phyloP scores from a whole-genome alignment of 2,113 vertebrate genomes.

The Pomatorhinus ruficollis region DNA sequence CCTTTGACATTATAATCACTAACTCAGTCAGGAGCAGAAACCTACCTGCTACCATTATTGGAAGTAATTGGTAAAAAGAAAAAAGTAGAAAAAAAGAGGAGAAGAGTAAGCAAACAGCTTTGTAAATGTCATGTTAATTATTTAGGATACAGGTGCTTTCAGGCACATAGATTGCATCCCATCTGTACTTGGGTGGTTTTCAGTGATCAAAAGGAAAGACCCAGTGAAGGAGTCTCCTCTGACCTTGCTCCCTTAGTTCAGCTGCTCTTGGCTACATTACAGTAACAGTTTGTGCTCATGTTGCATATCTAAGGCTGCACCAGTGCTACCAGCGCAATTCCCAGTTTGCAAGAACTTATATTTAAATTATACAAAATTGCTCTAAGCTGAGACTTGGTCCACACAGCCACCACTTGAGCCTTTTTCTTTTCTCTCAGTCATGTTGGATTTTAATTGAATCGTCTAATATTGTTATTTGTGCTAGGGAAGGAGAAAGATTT shows the following conservation, averaged over 20 bases:
- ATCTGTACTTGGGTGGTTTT: neutral
- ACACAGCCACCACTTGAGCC: neutral
- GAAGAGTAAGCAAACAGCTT: constrained; percentile 38
- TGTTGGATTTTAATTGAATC: neutral
- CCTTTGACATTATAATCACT: constrained; percentile 74
- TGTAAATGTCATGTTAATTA: constrained; percentile 67
- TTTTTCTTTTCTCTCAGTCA: neutral
- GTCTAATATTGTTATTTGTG: neutral
- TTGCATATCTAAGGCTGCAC: neutral
- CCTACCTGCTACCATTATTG: constrained; percentile 69
- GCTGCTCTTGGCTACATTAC: neutral
- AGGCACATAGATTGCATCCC: neutral
- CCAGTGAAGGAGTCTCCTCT: neutral
- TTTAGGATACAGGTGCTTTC: constrained; percentile 51
- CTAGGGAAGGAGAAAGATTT: neutral
- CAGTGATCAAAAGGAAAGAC: neutral
- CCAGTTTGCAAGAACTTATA: neutral
- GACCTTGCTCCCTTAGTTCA: neutral
- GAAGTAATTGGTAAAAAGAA: constrained; percentile 71
- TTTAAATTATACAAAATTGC: neutral
- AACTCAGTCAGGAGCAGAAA: constrained; percentile 67
- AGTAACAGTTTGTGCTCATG: neutral
- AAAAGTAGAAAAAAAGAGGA: neutral
- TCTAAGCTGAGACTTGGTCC: neutral
- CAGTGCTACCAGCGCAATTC: neutral